Percentiles rank a stretch among this genome's conserved stretches.
phyloP scores from a whole-genome alignment of 2,797 vertebrate species.

The Synaphobranchus kaupii region DNA sequence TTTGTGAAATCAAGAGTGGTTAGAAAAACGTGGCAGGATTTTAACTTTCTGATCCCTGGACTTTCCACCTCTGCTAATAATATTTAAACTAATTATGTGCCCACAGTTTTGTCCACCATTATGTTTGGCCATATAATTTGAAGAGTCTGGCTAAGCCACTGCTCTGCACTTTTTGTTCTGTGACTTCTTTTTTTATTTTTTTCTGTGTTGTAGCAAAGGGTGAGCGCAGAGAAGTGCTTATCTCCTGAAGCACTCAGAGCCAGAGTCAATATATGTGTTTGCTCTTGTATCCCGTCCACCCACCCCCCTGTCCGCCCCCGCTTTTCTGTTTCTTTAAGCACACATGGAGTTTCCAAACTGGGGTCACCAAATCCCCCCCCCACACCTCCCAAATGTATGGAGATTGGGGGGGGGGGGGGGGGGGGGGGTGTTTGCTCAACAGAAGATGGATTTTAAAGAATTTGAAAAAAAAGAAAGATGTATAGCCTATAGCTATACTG shows the following conservation, averaged over 20 bases:
- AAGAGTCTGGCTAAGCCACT: too few species aligned
- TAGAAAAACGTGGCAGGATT: too few species aligned
- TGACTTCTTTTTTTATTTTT: background rate
- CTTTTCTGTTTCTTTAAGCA: background rate
- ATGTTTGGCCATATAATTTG: too few species aligned
- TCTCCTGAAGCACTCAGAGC: background rate
- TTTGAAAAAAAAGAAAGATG: too few species aligned
- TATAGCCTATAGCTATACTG: background rate
- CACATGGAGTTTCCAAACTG: background rate
- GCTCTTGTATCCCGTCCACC: background rate
- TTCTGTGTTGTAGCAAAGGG: background rate
- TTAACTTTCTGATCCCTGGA: too few species aligned
- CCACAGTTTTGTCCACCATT: too few species aligned
- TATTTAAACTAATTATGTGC: too few species aligned
- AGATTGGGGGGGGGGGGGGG: background rate
- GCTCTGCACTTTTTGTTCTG: too few species aligned
- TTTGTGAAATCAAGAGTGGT: too few species aligned
- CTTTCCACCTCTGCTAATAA: too few species aligned
- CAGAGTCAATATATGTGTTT: constrained; percentile 4
- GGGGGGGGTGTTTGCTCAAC: background rate
- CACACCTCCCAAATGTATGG: background rate
- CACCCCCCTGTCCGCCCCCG: background rate
- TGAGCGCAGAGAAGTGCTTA: background rate
- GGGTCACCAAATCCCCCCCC: too few species aligned
- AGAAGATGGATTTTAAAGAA: background rate